Conservation (phyloP, 2,888 invertebrate species). For the Microctonus aethiopoides region DNA sequence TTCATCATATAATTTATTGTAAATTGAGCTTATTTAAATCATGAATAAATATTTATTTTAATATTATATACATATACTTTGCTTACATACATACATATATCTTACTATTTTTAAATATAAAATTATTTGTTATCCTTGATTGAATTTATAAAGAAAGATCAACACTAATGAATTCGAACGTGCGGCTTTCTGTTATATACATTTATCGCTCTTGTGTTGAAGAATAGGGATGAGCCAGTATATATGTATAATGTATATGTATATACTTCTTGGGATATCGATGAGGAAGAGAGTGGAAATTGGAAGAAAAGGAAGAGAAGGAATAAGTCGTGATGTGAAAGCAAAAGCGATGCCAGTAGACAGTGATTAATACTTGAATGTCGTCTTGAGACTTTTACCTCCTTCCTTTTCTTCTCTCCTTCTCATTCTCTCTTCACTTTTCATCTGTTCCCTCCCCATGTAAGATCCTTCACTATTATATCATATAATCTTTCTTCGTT, state of each 20-base stretch:
- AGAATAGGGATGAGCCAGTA: background rate
- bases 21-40: too few species aligned
- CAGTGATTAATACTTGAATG: conserved; percentile 65
- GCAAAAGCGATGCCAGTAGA: conserved; percentile 48
- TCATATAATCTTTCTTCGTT: conserved; percentile 10
- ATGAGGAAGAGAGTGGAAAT: conserved; percentile 19
- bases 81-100: too few species aligned
- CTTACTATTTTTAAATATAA: background rate
- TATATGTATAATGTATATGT: background rate
- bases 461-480: background rate
- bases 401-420: conserved; percentile 42
- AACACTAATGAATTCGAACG: conserved; percentile 30
- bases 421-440: conserved; percentile 21
- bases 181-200: conserved; percentile 32
- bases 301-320: conserved; percentile 35
- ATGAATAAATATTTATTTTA: too few species aligned
- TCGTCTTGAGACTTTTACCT: conserved; percentile 60
- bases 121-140: background rate
- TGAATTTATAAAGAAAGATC: conserved; percentile 25
- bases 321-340: conserved; percentile 47
- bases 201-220: background rate
- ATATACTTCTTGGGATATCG: conserved; percentile 3
- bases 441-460: conserved; percentile 1
- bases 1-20: too few species aligned
- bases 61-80: too few species aligned